These are phyloP conservation scores for Phrynocephalus vlangalii DNA, from an alignment of 2,797 vertebrate species.

Conservation along the genomic window DNA sequence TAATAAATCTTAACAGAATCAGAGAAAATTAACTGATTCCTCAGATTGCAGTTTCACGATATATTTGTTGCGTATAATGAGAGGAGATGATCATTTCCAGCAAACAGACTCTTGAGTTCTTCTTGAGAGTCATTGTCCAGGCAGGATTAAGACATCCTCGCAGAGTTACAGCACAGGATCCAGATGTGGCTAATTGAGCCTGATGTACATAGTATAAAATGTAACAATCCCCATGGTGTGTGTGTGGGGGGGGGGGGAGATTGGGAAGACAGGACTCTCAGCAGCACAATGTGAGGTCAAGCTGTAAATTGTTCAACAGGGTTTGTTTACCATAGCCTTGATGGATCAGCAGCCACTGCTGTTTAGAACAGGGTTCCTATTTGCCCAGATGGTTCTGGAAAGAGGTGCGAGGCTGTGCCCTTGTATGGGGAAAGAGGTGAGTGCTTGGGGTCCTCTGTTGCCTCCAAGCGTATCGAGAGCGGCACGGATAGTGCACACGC, in stretches of 20 bases:
- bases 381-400: slow-evolving; percentile 53
- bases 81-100: slow-evolving; percentile 14
- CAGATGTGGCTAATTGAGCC: slow-evolving; percentile 51
- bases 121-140: background rate
- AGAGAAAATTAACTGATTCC: background rate
- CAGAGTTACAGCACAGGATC: background rate
- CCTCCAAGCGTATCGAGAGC: background rate
- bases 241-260: background rate
- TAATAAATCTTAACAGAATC: background rate
- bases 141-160: background rate
- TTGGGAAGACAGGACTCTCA: slow-evolving; percentile 8
- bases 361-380: slow-evolving; percentile 22
- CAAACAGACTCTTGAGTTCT: background rate
- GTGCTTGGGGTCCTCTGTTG: background rate
- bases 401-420: background rate
- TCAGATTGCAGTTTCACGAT: background rate
- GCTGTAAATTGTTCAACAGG: slow-evolving; percentile 30
- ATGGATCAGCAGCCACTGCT: background rate
- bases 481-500: slow-evolving; percentile 28
- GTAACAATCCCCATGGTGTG: slow-evolving; percentile 1
- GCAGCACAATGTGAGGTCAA: slow-evolving; percentile 49
- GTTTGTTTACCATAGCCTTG: slow-evolving; percentile 53
- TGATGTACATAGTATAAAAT: slow-evolving; percentile 16
- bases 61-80: background rate
- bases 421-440: background rate